A percentile compares a stretch with the other conserved stretches of the same genome.
Conservation (phyloP, 2,797 vertebrate species). For the Sebastes trivittatus region DNA sequence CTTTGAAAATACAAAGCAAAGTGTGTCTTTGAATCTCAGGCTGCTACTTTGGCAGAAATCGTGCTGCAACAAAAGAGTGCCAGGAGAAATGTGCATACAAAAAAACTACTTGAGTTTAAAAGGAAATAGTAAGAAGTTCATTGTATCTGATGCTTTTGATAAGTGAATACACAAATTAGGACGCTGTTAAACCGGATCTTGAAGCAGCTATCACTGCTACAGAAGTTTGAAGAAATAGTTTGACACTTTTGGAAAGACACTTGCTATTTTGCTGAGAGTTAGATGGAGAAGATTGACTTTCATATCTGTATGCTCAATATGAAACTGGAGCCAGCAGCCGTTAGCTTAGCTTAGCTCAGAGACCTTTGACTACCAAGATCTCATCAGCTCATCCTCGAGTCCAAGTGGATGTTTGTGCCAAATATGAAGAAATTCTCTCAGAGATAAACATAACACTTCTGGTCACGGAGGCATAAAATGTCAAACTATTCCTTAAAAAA, state of each 20-base stretch:
- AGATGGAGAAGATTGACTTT: not conserved
- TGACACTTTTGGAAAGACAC: not conserved
- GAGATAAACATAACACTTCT: no score
- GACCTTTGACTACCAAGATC: not conserved
- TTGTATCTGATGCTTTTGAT: not conserved
- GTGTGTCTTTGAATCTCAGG: not conserved
- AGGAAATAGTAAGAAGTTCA: not conserved
- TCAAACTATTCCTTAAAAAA: not conserved
- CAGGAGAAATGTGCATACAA: not conserved
- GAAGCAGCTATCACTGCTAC: not conserved
- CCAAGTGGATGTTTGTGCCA: not conserved
- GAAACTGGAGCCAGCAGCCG: not conserved
- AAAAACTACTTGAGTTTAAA: not conserved
- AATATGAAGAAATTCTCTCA: not conserved
- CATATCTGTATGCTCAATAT: not conserved
- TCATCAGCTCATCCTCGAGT: not conserved
- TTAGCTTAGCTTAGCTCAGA: no score
- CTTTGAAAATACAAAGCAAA: constrained; percentile 16
- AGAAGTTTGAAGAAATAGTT: not conserved
- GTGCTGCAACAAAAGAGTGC: not conserved
- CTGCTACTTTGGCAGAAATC: constrained; percentile 12
- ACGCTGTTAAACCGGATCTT: not conserved
- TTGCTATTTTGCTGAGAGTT: not conserved
- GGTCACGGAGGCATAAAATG: not conserved
- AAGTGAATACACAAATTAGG: not conserved